Conservation (phyloP, 2,888 invertebrate species). For the Ernsta delagoae region DNA sequence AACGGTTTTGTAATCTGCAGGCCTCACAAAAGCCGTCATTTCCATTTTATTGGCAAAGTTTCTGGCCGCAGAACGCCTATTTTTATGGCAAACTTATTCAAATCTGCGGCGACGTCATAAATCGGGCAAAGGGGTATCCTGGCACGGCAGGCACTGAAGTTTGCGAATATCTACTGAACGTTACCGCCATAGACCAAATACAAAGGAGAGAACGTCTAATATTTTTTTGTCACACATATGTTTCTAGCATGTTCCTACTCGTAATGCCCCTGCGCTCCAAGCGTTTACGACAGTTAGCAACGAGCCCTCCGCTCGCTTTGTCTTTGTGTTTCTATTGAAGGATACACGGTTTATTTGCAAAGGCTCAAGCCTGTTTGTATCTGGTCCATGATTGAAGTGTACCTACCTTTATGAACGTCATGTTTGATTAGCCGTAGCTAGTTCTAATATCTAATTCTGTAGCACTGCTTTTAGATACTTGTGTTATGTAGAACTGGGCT, state of each 20-base stretch:
- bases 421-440: constrained; percentile 25
- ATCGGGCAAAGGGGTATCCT: constrained; percentile 75
- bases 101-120: constrained; percentile 79
- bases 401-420: constrained; percentile 31
- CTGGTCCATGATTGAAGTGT: not conserved
- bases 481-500: no score
- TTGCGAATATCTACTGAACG: constrained; percentile 30
- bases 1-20: constrained; percentile 31
- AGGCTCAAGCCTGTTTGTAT: no score
- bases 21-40: constrained; percentile 66
- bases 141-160: constrained; percentile 64
- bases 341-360: no score
- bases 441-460: not conserved
- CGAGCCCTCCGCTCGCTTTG: no score
- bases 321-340: no score
- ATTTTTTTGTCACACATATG: not conserved
- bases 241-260: no score
- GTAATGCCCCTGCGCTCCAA: not conserved
- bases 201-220: not conserved
- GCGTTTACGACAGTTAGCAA: not conserved
- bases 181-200: constrained; percentile 10
- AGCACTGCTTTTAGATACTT: not conserved
- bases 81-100: constrained; percentile 83
- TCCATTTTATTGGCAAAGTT: constrained; percentile 83
- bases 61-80: constrained; percentile 76